Base-by-base conservation (phyloP, 2,797 vertebrate species). In the Vireo griseus region DNA sequence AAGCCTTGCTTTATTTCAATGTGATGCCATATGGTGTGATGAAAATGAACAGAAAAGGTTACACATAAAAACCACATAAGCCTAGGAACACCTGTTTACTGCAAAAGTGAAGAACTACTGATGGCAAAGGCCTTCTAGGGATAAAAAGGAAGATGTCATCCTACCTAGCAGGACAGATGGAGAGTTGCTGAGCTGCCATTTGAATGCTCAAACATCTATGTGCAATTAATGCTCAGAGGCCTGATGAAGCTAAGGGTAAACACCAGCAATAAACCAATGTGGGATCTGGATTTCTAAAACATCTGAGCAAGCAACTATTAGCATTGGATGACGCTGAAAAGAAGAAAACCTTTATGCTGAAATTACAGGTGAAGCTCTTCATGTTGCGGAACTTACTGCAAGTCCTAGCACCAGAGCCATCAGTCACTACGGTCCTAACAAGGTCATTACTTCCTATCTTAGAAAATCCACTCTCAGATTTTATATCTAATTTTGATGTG, bases 31-130 rank as follows among this genome's bases (percentile, higher is more conserved):
- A 96, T 92, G 96, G 96, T 59, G 84, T 75, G 96, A 87, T 59
- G 90, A 89, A 97, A 96, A 61, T 8, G 61, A 94, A 92, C 47
- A 80, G 83, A 81, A 94, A 95, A 97, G 96, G 96, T 95, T 96
- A 97, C 86, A 94, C 72, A 74, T 71, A 52, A 73, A 75, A 93
- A 76, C 0, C 57, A 71, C 74, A 35, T 33, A 76, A 91, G 91
- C 94, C 94, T 69, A 86, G 88, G 75, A 97, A 90, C 92, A 95
- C 94, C 86, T 90, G 86, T 91, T 95, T 92, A 80, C 71, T 90
- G 13, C 4, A 88, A 86, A 90, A 25, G 61, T 83, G 75, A 90
- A 52, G 65, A 94, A 94, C 65, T 68, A 75, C 82, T 87, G 90
- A 88, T 16, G 51, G 80, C 73, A 93, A 95, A 91, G 95, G 87